Evolutionary conservation across 37 sponge, comb jelly and placozoan genomes (phyloP), one percentile per base, ranked within the genome.

Genomic region (Agelas oroides): DNA sequence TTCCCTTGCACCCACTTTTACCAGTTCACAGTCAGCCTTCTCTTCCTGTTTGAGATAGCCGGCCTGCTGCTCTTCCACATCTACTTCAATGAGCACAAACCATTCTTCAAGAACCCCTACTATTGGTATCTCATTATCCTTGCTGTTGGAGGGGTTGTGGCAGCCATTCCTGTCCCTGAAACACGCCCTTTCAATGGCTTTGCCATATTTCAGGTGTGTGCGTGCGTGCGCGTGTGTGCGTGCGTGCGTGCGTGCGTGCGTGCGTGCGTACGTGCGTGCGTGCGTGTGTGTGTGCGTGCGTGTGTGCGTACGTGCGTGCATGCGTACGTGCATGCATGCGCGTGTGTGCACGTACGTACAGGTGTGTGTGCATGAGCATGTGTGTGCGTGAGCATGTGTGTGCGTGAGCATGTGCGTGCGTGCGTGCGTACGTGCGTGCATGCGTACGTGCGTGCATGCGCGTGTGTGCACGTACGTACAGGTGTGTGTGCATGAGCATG

Each of bases 221-320:
- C 53, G 79, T 86, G 76, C 58, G 85, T 75, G 85, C 58, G 85
- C 58, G 85, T 84, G 85, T 75, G 76, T 84, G 86, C 53, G 79
- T 86, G 86, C 54, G 79, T 70, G 76, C 40, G 85, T 84, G 85
- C 40, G 85, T 84, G 76, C 37, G 76, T 78, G 79, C 46, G 69
- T 70, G 72, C 35, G 79, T 86, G 77, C 39, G 79, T 86, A 8
- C 46, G 46, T 46, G 46, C 46, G 46, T 46, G 46, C 46, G 46
- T 46, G 46, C 46, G 46, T 46, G 46, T 46, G 46, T n/a, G n/a
- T n/a, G n/a, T n/a, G n/a, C n/a, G n/a, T n/a, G n/a, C n/a, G n/a
- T n/a, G n/a, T n/a, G n/a, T n/a, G n/a, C n/a, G n/a, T n/a, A n/a
- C n/a, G n/a, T n/a, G n/a, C n/a, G n/a, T n/a, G n/a, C n/a, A n/a